These are phyloP conservation scores for Pogonus chalceus DNA, from an alignment of 1,140 invertebrate genomes.

Conservation along the genomic window DNA sequence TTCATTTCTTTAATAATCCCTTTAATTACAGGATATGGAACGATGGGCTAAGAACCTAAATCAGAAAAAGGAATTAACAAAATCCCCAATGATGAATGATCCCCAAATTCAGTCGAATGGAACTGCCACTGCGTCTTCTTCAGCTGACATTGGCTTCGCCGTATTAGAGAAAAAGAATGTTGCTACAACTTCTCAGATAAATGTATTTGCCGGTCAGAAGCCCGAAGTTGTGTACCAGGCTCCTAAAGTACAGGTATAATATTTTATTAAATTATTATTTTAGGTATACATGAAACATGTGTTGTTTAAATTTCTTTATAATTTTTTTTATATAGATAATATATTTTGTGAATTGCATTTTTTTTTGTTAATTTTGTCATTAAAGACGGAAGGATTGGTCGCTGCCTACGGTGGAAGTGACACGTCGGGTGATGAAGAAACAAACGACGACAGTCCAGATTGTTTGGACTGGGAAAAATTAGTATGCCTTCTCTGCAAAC, in stretches of 20 bases:
- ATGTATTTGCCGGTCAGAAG: not conserved
- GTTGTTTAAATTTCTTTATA: too few relatives aligned
- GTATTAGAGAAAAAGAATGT: conserved; percentile 61
- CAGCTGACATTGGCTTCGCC: conserved; percentile 84
- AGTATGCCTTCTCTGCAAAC: conserved; percentile 90
- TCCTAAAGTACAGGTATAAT: not conserved
- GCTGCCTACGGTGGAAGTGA: conserved; percentile 66
- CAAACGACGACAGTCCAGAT: conserved; percentile 49
- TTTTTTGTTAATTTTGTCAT: conserved; percentile 17
- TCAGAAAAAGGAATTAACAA: conserved; percentile 79
- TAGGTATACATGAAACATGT: not conserved
- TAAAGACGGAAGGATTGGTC: conserved; percentile 40
- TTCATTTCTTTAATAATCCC: too few relatives aligned
- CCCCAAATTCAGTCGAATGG: conserved; percentile 16
- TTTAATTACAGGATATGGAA: conserved; percentile 43
- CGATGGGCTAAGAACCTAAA: conserved; percentile 94
- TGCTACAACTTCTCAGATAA: conserved; percentile 26
- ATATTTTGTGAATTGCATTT: conserved; percentile 8
- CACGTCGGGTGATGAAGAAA: conserved; percentile 40
- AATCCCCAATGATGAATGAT: conserved; percentile 21
- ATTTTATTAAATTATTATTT: not conserved
- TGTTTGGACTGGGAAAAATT: conserved; percentile 81
- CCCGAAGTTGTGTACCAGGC: not conserved
- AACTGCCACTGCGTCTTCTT: conserved; percentile 46
- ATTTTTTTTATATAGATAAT: too few relatives aligned